Percentiles rank a stretch among this genome's conserved stretches.
Evolutionary conservation across 2,797 vertebrate species (phyloP).

Genomic region (Periophthalmus magnuspinnatus): DNA sequence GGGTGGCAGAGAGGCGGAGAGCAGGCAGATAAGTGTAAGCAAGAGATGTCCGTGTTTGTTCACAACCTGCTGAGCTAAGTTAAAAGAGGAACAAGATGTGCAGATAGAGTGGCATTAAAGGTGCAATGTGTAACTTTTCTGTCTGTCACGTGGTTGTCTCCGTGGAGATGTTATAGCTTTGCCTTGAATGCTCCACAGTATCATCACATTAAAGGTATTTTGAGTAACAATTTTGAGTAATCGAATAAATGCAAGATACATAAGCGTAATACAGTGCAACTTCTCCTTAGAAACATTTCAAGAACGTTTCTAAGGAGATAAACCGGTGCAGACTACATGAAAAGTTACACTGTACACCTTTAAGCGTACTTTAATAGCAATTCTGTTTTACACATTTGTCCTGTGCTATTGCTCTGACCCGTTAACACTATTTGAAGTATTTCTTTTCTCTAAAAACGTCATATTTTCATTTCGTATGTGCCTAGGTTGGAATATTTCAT

Average conservation of each 20-base stretch:
- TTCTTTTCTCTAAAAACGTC: too few relatives aligned
- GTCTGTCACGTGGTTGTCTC: background rate
- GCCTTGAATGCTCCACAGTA: background rate
- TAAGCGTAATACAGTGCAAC: background rate
- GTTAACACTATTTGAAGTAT: background rate
- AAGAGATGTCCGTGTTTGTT: conserved; percentile 34
- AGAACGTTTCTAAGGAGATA: background rate
- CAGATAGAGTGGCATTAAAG: conserved; percentile 8
- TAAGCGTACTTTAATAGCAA: background rate
- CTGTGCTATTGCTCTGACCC: background rate
- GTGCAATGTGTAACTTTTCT: background rate
- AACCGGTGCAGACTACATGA: background rate
- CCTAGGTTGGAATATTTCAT: too few relatives aligned
- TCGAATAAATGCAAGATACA: too few relatives aligned
- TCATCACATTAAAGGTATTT: background rate
- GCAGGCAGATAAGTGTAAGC: conserved; percentile 11
- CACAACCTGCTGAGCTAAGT: background rate
- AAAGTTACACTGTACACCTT: background rate
- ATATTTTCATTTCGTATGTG: too few relatives aligned
- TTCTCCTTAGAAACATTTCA: too few relatives aligned
- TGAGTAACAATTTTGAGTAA: background rate
- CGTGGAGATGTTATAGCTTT: background rate
- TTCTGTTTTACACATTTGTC: background rate
- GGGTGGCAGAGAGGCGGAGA: conserved; percentile 54
- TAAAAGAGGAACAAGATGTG: conserved; percentile 31